phyloP scores from a whole-genome alignment of 2,888 invertebrate genomes.

The Papilio demoleus region DNA sequence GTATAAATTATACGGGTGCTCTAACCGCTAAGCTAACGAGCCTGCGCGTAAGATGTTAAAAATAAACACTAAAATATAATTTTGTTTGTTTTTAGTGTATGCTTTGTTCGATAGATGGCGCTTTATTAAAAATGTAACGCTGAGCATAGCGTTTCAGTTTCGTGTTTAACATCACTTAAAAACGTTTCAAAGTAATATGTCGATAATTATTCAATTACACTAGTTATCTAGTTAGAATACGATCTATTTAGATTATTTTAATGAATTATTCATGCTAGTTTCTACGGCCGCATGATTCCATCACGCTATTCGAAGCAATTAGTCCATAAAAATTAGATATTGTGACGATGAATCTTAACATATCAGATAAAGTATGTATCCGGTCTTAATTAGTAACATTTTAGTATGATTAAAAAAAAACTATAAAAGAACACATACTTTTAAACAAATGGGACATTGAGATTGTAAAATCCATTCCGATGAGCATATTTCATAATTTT shows the following conservation, averaged over 20 bases:
- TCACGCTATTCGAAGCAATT: constrained; percentile 48
- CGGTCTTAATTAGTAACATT: constrained; percentile 37
- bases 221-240: constrained; percentile 29
- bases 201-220: constrained; percentile 32
- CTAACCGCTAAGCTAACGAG: constrained; percentile 18
- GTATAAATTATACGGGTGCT: background rate
- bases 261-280: constrained; percentile 43
- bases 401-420: too few relatives aligned
- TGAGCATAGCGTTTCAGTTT: background rate
- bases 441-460: too few relatives aligned
- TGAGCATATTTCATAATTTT: too few relatives aligned
- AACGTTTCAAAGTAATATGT: background rate
- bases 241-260: constrained; percentile 31
- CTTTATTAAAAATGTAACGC: background rate
- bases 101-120: constrained; percentile 1
- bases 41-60: background rate
- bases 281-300: constrained; percentile 34
- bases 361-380: constrained; percentile 34
- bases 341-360: constrained; percentile 43
- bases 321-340: constrained; percentile 53
- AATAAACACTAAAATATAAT: background rate
- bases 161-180: constrained; percentile 5
- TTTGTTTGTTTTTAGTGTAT: background rate
- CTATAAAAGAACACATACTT: too few relatives aligned
- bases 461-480: too few relatives aligned